Evolutionary conservation across 1,140 invertebrate species (phyloP).

Genomic region (Lycorma delicatula): DNA sequence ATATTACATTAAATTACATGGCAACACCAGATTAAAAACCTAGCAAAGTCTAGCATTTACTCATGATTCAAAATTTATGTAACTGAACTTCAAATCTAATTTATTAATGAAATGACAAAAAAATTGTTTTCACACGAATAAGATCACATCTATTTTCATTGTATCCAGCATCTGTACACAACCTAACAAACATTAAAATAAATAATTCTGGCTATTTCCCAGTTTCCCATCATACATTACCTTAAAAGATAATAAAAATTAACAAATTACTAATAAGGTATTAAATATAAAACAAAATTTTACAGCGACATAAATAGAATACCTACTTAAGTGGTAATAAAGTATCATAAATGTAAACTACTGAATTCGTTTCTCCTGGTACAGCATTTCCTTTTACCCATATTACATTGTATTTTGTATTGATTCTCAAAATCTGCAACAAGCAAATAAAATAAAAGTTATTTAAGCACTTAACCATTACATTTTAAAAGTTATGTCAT

Average conservation of each 20-base stretch:
- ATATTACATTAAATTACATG: too few relatives aligned
- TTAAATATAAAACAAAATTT: background rate
- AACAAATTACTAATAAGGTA: background rate
- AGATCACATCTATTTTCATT: too few relatives aligned
- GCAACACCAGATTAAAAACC: too few relatives aligned
- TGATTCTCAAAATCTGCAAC: slow-evolving; percentile 73
- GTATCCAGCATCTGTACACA: background rate
- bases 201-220: background rate
- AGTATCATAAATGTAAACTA: slow-evolving; percentile 77
- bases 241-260: background rate
- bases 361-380: slow-evolving; percentile 71
- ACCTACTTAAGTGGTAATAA: slow-evolving; percentile 47
- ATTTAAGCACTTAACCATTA: background rate
- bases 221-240: background rate
- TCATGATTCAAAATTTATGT: too few relatives aligned
- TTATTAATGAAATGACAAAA: too few relatives aligned
- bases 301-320: slow-evolving; percentile 6
- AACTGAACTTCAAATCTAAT: too few relatives aligned
- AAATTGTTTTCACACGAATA: too few relatives aligned
- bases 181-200: background rate
- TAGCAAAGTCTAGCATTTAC: too few relatives aligned
- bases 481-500: background rate
- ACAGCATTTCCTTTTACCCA: slow-evolving; percentile 74
- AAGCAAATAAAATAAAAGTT: background rate
- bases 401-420: slow-evolving; percentile 88